These are phyloP conservation scores for Catostomus latipinnis DNA, from an alignment of 2,797 vertebrate genomes.

Conservation along the genomic window DNA sequence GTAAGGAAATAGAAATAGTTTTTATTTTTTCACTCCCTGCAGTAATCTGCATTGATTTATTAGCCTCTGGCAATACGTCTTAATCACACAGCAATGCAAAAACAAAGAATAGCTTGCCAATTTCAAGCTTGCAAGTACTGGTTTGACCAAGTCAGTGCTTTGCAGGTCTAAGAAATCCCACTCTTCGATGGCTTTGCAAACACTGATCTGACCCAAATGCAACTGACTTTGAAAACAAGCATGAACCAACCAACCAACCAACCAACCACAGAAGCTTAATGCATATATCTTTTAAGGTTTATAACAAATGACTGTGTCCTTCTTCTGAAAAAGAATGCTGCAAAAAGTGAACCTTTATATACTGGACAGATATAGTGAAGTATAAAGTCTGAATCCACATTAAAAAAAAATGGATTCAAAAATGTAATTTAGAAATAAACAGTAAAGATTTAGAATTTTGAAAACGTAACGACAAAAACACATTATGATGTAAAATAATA, in stretches of 20 bases:
- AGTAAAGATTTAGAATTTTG: no score
- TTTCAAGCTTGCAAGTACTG: not conserved
- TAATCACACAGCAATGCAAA: conserved; percentile 14
- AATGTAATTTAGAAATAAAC: no score
- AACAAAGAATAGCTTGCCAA: conserved; percentile 24
- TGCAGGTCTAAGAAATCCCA: conserved; percentile 31
- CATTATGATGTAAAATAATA: no score
- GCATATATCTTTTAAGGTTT: not conserved
- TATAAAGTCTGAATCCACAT: no score
- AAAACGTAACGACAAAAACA: no score
- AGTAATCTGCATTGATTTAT: conserved; percentile 8
- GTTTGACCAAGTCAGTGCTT: conserved; percentile 22
- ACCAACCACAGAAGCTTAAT: conserved; percentile 27
- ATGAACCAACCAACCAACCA: not conserved
- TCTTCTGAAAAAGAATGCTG: not conserved
- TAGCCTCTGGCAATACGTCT: conserved; percentile 15
- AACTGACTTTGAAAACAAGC: conserved; percentile 23
- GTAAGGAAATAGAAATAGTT: not conserved
- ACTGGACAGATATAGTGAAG: no score
- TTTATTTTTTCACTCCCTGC: not conserved
- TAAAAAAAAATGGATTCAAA: no score
- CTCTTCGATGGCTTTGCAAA: conserved; percentile 19
- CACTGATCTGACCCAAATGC: conserved; percentile 29
- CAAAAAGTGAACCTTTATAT: no score
- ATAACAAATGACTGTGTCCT: conserved; percentile 7